These are phyloP conservation scores for Platynereis dumerilii DNA, from an alignment of 2,888 invertebrate species.

Conservation along the genomic window DNA sequence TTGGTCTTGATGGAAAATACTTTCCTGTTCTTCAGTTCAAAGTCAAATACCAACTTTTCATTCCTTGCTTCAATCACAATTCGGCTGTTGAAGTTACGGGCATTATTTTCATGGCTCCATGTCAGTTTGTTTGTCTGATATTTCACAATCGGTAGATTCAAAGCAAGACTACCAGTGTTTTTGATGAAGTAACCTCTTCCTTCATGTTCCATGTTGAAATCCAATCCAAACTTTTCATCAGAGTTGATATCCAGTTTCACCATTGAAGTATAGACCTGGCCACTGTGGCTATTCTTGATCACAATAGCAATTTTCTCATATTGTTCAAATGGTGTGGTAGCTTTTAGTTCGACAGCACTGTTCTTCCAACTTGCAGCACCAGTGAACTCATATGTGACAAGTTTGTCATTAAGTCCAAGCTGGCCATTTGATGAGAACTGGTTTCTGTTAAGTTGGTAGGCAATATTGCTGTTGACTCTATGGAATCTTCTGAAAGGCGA, in stretches of 20 bases:
- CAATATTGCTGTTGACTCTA: too few relatives aligned
- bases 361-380: too few relatives aligned
- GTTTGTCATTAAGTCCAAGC: too few relatives aligned
- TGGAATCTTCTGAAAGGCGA: not conserved
- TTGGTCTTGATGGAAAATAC: slow-evolving; percentile 12
- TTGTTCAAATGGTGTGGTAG: not conserved
- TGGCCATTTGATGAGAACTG: too few relatives aligned
- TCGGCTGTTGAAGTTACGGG: slow-evolving; percentile 18
- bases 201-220: slow-evolving; percentile 28
- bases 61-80: slow-evolving; percentile 24
- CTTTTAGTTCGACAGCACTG: too few relatives aligned
- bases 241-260: slow-evolving; percentile 28
- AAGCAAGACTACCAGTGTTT: slow-evolving; percentile 29
- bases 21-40: slow-evolving; percentile 10
- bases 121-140: slow-evolving; percentile 21
- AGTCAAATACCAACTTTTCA: slow-evolving; percentile 8
- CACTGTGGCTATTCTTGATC: not conserved
- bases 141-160: slow-evolving; percentile 28
- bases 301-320: not conserved
- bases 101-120: slow-evolving; percentile 32
- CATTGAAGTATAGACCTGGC: slow-evolving; percentile 16
- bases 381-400: too few relatives aligned
- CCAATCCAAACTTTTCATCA: slow-evolving; percentile 23
- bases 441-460: too few relatives aligned
- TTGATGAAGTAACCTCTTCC: slow-evolving; percentile 21